A percentile compares a stretch with the other conserved stretches of the same genome.
phyloP scores from a whole-genome alignment of 2,888 invertebrate genomes.

The Xanthia icteritia region DNA sequence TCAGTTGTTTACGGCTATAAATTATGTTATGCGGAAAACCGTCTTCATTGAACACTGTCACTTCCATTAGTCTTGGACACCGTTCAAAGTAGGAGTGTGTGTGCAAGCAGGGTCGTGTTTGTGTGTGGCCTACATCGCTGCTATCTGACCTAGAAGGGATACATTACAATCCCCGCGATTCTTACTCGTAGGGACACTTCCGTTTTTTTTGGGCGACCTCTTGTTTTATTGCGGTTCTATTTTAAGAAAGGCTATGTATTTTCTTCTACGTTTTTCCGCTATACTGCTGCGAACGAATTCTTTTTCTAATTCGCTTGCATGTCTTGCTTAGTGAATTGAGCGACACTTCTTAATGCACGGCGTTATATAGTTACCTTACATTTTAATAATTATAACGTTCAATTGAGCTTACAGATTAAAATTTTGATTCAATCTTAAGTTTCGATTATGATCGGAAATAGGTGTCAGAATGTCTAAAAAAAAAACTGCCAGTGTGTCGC shows the following conservation, averaged over 20 bases:
- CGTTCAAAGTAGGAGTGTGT: constrained; percentile 7
- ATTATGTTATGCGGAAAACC: constrained; percentile 24
- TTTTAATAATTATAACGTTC: not conserved
- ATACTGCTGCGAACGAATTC: not conserved
- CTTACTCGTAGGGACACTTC: constrained; percentile 38
- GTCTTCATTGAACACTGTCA: constrained; percentile 25
- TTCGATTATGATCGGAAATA: not conserved
- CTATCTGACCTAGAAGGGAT: constrained; percentile 61
- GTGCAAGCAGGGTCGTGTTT: constrained; percentile 20
- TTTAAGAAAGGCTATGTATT: constrained; percentile 27
- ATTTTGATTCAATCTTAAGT: not conserved
- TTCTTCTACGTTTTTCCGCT: constrained; percentile 12
- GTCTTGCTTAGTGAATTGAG: not conserved
- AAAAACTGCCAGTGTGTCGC: too few species aligned
- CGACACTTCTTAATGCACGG: not conserved
- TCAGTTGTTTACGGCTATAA: constrained; percentile 3
- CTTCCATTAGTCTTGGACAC: constrained; percentile 3
- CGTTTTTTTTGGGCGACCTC: constrained; percentile 43
- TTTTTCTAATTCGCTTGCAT: not conserved
- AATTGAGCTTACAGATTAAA: not conserved
- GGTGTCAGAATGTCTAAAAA: not conserved
- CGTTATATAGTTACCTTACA: not conserved
- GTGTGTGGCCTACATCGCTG: constrained; percentile 52
- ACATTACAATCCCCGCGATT: constrained; percentile 40
- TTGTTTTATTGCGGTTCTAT: constrained; percentile 46